Percentiles rank a stretch among this genome's conserved stretches.
Evolutionary conservation across 2,797 vertebrate genomes (phyloP).

Genomic region (Acanthurus leucopareius): DNA sequence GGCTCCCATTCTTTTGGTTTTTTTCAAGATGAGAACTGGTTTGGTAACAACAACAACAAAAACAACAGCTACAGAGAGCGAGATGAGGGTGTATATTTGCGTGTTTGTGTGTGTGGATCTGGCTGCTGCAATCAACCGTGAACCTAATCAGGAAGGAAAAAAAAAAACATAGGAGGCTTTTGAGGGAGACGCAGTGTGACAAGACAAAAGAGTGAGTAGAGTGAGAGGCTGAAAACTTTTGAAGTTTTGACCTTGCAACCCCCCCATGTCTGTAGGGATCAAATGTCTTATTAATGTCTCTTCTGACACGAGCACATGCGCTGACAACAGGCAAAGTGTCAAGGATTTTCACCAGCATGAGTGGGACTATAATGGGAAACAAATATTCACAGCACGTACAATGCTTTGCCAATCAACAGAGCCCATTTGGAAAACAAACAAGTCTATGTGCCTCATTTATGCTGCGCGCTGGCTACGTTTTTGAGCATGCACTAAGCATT

Average conservation of each 20-base stretch:
- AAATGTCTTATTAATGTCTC: conserved; percentile 46
- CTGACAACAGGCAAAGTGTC: conserved; percentile 36
- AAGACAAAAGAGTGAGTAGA: not conserved
- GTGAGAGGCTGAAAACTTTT: conserved; percentile 9
- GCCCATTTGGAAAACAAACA: conserved; percentile 54
- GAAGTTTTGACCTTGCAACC: conserved; percentile 67
- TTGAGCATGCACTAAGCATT: not conserved
- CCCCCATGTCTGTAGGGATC: conserved; percentile 31
- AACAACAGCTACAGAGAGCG: conserved; percentile 19
- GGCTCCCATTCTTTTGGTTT: conserved; percentile 29
- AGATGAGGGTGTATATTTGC: conserved; percentile 16
- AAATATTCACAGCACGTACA: conserved; percentile 47
- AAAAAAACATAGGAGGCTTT: conserved; percentile 8
- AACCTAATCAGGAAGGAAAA: conserved; percentile 60
- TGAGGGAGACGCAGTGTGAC: conserved; percentile 10
- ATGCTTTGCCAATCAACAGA: conserved; percentile 47
- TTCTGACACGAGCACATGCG: conserved; percentile 21
- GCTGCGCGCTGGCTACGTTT: conserved; percentile 11
- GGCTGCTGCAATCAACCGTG: conserved; percentile 52
- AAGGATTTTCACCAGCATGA: conserved; percentile 31
- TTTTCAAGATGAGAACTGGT: conserved; percentile 30
- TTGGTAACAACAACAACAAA: conserved; percentile 42
- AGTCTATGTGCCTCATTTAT: conserved; percentile 31
- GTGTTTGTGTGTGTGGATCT: conserved; percentile 27
- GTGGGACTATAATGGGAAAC: conserved; percentile 23